Conservation (phyloP, 2,113 vertebrate species). For the Vidua macroura region DNA sequence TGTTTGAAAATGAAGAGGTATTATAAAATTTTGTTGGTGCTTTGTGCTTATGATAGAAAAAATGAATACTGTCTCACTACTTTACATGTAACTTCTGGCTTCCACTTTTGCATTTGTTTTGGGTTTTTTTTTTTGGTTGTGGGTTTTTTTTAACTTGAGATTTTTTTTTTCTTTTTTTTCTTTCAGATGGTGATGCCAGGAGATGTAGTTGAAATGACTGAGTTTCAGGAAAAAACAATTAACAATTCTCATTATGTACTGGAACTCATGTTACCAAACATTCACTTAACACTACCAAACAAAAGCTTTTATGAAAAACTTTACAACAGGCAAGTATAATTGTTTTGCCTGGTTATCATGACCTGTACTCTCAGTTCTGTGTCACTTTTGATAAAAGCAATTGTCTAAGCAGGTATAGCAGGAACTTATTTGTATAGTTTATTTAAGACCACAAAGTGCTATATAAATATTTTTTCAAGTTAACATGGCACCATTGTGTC, state of each 20-base stretch:
- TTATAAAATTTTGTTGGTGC: neutral
- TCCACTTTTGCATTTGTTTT: neutral
- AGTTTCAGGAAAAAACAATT: slow-evolving; percentile 96
- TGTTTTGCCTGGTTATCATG: neutral
- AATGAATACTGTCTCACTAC: neutral
- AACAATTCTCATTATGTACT: slow-evolving; percentile 92
- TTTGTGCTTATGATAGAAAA: neutral
- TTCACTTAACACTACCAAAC: slow-evolving; percentile 86
- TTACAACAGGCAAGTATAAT: slow-evolving; percentile 84
- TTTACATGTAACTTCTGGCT: neutral
- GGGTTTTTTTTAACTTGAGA: neutral
- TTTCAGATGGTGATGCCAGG: slow-evolving; percentile 97
- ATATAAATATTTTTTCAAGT: neutral
- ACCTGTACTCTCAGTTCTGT: neutral
- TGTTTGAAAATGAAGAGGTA: slow-evolving; percentile 99
- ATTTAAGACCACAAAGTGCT: neutral
- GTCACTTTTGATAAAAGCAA: neutral
- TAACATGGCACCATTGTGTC: neutral
- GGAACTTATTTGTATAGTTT: neutral
- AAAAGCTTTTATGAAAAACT: slow-evolving; percentile 95
- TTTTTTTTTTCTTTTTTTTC: neutral
- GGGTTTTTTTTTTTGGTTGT: no score
- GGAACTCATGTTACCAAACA: slow-evolving; percentile 87
- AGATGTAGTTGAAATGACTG: slow-evolving; percentile 90
- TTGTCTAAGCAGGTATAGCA: neutral